Evolutionary conservation across 2,113 vertebrate genomes (phyloP).

Genomic region (Myotis yumanensis): DNA sequence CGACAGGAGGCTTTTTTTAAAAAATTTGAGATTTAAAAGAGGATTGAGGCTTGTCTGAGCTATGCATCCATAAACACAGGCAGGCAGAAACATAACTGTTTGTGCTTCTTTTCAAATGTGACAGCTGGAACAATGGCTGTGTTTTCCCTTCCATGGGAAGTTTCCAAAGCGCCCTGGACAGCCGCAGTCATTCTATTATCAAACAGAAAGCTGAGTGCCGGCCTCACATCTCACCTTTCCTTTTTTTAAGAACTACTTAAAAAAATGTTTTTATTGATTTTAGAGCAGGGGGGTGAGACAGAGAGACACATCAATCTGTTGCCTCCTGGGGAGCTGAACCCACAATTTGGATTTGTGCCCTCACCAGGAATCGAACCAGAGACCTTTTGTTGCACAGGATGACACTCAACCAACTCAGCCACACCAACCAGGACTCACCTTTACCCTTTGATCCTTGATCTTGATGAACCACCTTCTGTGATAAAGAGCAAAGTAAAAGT

Average conservation of each 20-base stretch:
- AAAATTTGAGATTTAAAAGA: constrained; percentile 64
- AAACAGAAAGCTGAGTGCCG: not conserved
- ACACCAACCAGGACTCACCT: not conserved
- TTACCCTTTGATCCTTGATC: not conserved
- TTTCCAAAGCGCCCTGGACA: not conserved
- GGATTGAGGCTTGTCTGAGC: constrained; percentile 46
- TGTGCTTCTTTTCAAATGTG: constrained; percentile 24
- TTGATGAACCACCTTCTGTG: not conserved
- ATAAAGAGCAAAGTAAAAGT: not conserved
- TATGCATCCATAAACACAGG: constrained; percentile 25
- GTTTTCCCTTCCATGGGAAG: not conserved
- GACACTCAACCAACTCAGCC: not conserved
- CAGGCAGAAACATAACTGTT: constrained; percentile 21
- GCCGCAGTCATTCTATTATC: not conserved
- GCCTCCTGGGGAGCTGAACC: not conserved
- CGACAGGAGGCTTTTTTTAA: not conserved
- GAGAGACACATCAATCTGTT: not conserved
- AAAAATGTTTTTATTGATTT: not conserved
- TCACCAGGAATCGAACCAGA: not conserved
- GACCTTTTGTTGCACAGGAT: not conserved
- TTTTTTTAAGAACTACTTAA: not conserved
- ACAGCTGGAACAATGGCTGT: constrained; percentile 32
- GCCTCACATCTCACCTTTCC: not conserved
- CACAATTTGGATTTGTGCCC: not conserved
- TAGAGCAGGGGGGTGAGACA: too few relatives aligned